These are phyloP conservation scores for Cacajao melanocephalus DNA, from an alignment of 2,797 vertebrate genomes.

Conservation along the genomic window DNA sequence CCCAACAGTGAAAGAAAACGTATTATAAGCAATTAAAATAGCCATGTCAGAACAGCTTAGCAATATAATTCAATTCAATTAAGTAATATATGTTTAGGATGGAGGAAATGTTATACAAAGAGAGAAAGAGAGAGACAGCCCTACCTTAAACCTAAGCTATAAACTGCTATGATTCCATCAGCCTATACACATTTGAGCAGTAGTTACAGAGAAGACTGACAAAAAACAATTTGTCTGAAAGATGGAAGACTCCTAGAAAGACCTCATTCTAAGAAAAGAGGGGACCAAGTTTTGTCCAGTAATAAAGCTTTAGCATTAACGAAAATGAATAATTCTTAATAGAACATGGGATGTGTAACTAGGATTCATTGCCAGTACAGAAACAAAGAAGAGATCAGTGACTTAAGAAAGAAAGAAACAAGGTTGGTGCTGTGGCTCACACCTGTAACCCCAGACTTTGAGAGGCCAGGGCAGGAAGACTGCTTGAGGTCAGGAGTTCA, in stretches of 20 bases:
- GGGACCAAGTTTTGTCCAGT: not conserved
- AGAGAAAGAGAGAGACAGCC: not conserved
- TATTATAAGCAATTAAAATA: slow-evolving; percentile 43
- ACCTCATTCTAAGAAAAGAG: not conserved
- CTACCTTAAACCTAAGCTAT: not conserved
- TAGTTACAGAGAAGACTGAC: not conserved
- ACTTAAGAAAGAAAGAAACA: not conserved
- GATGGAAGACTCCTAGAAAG: not conserved
- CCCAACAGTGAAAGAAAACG: not conserved
- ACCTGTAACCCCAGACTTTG: not conserved
- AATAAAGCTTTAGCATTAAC: not conserved
- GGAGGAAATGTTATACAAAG: not conserved
- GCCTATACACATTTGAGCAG: not conserved
- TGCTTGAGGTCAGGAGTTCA: not conserved
- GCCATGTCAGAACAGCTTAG: not conserved
- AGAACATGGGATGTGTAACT: not conserved
- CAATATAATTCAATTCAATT: slow-evolving; percentile 24
- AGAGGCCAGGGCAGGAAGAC: not conserved
- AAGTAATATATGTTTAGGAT: not conserved
- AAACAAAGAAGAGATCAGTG: not conserved
- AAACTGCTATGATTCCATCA: not conserved
- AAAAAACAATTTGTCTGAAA: not conserved
- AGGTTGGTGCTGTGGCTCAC: not conserved
- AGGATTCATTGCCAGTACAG: not conserved
- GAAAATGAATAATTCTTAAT: slow-evolving; percentile 12